phyloP scores from a whole-genome alignment of 2,888 invertebrate species.

The Dioctria linearis region DNA sequence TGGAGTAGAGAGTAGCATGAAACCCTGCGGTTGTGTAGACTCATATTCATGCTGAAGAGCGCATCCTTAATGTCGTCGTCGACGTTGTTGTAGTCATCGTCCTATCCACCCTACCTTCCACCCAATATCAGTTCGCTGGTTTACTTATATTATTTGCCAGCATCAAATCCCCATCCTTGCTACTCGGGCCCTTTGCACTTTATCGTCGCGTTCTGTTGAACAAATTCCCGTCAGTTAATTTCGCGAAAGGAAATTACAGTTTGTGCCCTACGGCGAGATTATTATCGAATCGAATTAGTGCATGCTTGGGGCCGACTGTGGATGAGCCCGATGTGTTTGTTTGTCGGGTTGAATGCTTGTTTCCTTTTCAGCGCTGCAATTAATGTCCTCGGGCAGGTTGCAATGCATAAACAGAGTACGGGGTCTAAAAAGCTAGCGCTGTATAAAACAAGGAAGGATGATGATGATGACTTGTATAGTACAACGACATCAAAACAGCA shows the following conservation, averaged over 20 bases:
- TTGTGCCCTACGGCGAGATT: constrained; percentile 70
- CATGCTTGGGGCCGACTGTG: constrained; percentile 51
- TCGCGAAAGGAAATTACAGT: constrained; percentile 71
- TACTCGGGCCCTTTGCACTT: constrained; percentile 27
- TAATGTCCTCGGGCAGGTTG: not conserved
- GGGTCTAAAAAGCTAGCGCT: no score
- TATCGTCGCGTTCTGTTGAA: constrained; percentile 24
- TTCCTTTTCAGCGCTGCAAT: constrained; percentile 37
- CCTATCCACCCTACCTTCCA: no score
- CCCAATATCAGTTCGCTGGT: not conserved
- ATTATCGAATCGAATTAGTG: constrained; percentile 71
- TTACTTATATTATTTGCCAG: not conserved
- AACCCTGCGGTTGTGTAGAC: constrained; percentile 6
- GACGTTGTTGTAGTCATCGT: not conserved
- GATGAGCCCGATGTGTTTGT: no score
- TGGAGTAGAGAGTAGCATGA: not conserved
- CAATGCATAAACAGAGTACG: constrained; percentile 1
- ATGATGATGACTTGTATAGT: no score
- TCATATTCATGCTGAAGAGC: constrained; percentile 12
- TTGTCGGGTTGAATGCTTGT: constrained; percentile 31
- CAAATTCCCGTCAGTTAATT: constrained; percentile 67
- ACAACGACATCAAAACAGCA: not conserved
- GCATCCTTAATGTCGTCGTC: not conserved
- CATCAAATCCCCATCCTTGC: not conserved
- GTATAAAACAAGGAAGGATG: no score